phyloP scores from a whole-genome alignment of 2,888 invertebrate genomes.

The Neoscelio sp. region DNA sequence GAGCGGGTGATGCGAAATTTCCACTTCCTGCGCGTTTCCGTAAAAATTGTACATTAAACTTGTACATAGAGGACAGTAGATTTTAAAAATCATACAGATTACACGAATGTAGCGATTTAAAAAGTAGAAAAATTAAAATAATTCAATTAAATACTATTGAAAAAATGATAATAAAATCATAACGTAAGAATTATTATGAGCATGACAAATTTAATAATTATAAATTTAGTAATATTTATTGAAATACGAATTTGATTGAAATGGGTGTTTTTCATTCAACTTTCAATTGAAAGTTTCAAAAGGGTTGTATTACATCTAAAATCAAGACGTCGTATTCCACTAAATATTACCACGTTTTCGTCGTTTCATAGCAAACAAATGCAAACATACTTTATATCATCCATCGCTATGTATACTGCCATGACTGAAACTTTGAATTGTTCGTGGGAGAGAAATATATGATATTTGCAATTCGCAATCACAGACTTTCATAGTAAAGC shows the following conservation, averaged over 20 bases:
- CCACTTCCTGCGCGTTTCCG: too few relatives aligned
- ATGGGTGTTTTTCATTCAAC: too few relatives aligned
- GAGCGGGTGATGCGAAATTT: too few relatives aligned
- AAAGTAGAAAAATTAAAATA: constrained; percentile 20
- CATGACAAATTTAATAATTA: too few relatives aligned
- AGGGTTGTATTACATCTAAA: not conserved
- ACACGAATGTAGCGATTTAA: constrained; percentile 12
- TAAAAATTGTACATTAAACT: constrained; percentile 18
- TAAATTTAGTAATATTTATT: not conserved
- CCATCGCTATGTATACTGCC: constrained; percentile 12
- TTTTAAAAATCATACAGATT: constrained; percentile 22
- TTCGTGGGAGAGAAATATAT: constrained; percentile 18
- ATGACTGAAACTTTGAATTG: constrained; percentile 2
- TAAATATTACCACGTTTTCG: not conserved
- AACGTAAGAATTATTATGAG: not conserved
- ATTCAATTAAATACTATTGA: constrained; percentile 16
- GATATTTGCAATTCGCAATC: not conserved
- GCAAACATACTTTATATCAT: not conserved
- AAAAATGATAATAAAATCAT: constrained; percentile 7
- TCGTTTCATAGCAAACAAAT: not conserved
- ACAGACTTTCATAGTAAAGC: too few relatives aligned
- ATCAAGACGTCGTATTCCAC: not conserved
- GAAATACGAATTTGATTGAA: too few relatives aligned
- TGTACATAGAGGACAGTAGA: constrained; percentile 39
- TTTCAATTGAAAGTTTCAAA: too few relatives aligned